These are phyloP conservation scores for Melanotaenia trifasciata DNA, from an alignment of 2,797 vertebrate species.

Conservation along the genomic window DNA sequence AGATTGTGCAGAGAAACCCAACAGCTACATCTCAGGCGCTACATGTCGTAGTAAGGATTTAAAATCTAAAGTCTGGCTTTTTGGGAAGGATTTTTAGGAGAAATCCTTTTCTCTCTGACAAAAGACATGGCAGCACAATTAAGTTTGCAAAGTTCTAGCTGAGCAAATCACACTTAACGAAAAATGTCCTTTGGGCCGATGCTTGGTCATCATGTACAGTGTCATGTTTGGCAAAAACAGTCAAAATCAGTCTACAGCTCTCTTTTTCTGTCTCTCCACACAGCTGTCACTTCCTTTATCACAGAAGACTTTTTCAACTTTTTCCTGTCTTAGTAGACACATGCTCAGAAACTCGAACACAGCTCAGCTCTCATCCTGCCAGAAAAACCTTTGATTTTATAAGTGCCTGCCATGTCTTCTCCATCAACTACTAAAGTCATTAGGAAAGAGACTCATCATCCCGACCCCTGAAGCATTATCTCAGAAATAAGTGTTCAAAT, in stretches of 20 bases:
- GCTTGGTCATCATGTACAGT: no score
- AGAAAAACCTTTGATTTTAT: slow-evolving; percentile 73
- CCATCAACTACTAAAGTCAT: slow-evolving; percentile 70
- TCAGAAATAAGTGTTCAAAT: slow-evolving; percentile 74
- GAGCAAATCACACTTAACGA: no score
- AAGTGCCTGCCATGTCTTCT: slow-evolving; percentile 58
- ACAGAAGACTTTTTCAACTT: slow-evolving; percentile 33
- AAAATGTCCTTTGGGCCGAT: background rate
- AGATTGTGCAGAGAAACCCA: background rate
- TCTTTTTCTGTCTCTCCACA: slow-evolving; percentile 22
- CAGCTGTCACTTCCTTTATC: slow-evolving; percentile 60
- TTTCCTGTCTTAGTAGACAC: slow-evolving; percentile 47
- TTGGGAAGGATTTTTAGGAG: background rate
- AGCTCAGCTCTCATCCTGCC: slow-evolving; percentile 24
- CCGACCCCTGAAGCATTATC: slow-evolving; percentile 59
- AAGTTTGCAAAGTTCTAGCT: background rate
- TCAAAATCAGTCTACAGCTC: slow-evolving; percentile 22
- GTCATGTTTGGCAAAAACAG: no score
- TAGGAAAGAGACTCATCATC: slow-evolving; percentile 73
- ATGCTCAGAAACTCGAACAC: slow-evolving; percentile 26
- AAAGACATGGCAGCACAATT: background rate
- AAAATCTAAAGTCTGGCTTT: background rate
- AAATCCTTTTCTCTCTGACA: no score
- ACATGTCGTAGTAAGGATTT: background rate
- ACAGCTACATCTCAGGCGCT: background rate